Conservation (phyloP, 1,140 invertebrate species). For the Psix sp. region DNA sequence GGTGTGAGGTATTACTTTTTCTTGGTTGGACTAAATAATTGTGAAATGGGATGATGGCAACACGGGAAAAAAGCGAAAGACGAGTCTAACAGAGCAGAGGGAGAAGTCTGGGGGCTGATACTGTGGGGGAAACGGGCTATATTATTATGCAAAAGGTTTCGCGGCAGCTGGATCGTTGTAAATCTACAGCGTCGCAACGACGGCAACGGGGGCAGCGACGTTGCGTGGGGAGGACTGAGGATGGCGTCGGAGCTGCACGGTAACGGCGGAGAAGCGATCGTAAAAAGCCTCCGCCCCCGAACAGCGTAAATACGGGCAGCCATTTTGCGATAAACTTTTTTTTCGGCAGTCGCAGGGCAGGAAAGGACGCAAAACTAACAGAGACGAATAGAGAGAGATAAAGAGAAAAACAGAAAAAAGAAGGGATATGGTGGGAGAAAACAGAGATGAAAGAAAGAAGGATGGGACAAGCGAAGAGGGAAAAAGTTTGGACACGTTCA, state of each 20-base stretch:
- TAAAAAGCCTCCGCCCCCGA: slow-evolving; percentile 75
- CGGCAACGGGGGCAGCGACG: slow-evolving; percentile 60
- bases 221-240: slow-evolving; percentile 61
- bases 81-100: slow-evolving; percentile 18
- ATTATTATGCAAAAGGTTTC: slow-evolving; percentile 78
- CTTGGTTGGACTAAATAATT: slow-evolving; percentile 23
- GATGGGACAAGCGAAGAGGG: slow-evolving; percentile 18
- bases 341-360: slow-evolving; percentile 53
- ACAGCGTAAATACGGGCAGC: slow-evolving; percentile 77
- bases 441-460: slow-evolving; percentile 12
- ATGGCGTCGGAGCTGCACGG: slow-evolving; percentile 54
- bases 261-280: slow-evolving; percentile 60
- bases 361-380: slow-evolving; percentile 20
- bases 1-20: slow-evolving; percentile 43
- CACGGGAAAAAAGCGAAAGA: slow-evolving; percentile 49
- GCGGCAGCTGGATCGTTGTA: slow-evolving; percentile 73
- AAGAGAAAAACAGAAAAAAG: slow-evolving; percentile 17
- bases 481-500: slow-evolving; percentile 58
- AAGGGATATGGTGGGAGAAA: slow-evolving; percentile 4
- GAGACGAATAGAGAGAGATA: slow-evolving; percentile 9
- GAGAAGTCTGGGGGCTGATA: slow-evolving; percentile 12
- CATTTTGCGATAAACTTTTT: slow-evolving; percentile 78
- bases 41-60: slow-evolving; percentile 31
- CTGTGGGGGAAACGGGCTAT: slow-evolving; percentile 65
- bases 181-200: slow-evolving; percentile 68